phyloP scores from a whole-genome alignment of 1,140 invertebrate genomes.

The Gonioctena quinquepunctata region DNA sequence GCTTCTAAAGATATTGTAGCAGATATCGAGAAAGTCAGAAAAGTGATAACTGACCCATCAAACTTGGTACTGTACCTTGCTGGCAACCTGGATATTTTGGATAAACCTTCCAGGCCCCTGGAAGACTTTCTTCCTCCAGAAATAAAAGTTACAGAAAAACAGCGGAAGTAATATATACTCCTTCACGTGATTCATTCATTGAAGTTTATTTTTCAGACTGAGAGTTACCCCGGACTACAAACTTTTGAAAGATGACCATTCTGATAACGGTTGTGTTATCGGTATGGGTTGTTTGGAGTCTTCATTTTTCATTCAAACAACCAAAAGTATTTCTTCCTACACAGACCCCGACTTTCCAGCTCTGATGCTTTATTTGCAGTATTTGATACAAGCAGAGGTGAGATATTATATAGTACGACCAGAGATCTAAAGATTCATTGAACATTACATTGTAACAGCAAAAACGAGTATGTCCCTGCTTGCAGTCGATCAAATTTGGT shows the following conservation, averaged over 20 bases:
- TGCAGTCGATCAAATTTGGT: too few relatives aligned
- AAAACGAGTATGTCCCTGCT: too few relatives aligned
- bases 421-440: too few relatives aligned
- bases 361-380: constrained; percentile 79
- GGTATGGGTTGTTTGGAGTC: constrained; percentile 86
- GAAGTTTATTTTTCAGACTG: constrained; percentile 53
- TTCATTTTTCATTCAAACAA: constrained; percentile 71
- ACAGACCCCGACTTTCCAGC: constrained; percentile 71
- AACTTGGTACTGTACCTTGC: constrained; percentile 74
- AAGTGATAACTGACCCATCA: constrained; percentile 61
- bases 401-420: too few relatives aligned
- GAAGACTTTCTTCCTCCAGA: constrained; percentile 57
- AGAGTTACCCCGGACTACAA: constrained; percentile 59
- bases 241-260: constrained; percentile 53
- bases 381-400: constrained; percentile 84
- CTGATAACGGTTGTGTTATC: constrained; percentile 62
- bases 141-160: constrained; percentile 1
- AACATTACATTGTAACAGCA: too few relatives aligned
- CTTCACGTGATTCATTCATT: not conserved
- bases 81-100: constrained; percentile 67
- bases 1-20: constrained; percentile 62
- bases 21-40: constrained; percentile 66
- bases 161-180: not conserved
- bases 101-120: constrained; percentile 62
- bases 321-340: constrained; percentile 67